phyloP scores from a whole-genome alignment of 2,797 vertebrate species.

The Pangasius mekongensis region DNA sequence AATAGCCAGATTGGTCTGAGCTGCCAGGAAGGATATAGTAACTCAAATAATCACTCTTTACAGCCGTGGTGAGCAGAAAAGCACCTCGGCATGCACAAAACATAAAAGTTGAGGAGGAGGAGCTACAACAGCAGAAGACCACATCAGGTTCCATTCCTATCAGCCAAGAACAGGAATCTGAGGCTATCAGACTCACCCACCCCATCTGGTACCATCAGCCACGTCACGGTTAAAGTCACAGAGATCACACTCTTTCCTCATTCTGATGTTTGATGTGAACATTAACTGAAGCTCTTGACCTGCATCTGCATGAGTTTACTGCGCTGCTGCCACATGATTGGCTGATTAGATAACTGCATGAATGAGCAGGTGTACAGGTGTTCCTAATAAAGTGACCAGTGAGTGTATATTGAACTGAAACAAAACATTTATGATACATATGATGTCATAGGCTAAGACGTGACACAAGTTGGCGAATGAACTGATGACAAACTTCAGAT shows the following conservation, averaged over 20 bases:
- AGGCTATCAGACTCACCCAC: too few species aligned
- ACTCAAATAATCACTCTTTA: too few species aligned
- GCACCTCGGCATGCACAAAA: too few species aligned
- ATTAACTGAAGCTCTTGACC: not conserved
- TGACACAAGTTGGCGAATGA: not conserved
- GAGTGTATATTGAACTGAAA: not conserved
- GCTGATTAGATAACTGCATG: not conserved
- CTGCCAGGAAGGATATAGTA: too few species aligned
- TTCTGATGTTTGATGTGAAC: not conserved
- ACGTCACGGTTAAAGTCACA: not conserved
- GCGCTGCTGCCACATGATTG: not conserved
- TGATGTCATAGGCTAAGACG: not conserved
- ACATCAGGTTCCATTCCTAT: too few species aligned
- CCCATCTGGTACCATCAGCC: not conserved
- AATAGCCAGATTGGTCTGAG: too few species aligned
- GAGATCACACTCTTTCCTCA: not conserved
- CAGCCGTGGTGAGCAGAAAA: too few species aligned
- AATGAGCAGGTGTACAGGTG: not conserved
- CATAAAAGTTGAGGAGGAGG: too few species aligned
- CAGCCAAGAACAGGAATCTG: too few species aligned
- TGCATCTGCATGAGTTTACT: not conserved
- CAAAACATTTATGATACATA: not conserved
- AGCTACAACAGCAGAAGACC: too few species aligned
- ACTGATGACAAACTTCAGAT: not conserved
- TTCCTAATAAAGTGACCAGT: not conserved